These are phyloP conservation scores for Pterois miles DNA, from an alignment of 2,797 vertebrate genomes.

Conservation along the genomic window DNA sequence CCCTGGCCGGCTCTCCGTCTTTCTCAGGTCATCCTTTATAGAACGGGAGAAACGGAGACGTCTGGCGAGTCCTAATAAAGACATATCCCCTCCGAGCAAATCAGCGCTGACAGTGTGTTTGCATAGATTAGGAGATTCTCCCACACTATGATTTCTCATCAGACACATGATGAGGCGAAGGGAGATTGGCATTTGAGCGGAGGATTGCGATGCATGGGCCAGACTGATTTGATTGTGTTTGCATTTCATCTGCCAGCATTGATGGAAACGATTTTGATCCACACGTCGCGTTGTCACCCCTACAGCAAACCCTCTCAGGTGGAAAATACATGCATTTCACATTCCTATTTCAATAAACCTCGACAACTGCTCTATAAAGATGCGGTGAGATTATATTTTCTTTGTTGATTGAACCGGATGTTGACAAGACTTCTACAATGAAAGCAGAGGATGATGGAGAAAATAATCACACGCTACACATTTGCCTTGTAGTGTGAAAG, in stretches of 20 bases:
- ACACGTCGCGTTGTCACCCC: conserved; percentile 58
- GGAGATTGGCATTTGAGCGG: conserved; percentile 76
- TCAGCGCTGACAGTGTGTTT: conserved; percentile 85
- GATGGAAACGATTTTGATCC: conserved; percentile 79
- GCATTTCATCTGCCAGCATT: conserved; percentile 80
- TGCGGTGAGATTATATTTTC: conserved; percentile 69
- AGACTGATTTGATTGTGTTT: conserved; percentile 82
- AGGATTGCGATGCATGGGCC: conserved; percentile 64
- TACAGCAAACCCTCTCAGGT: conserved; percentile 75
- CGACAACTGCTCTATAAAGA: conserved; percentile 64
- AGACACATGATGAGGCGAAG: conserved; percentile 74
- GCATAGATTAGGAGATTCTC: conserved; percentile 81
- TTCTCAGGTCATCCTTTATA: conserved; percentile 55
- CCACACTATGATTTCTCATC: conserved; percentile 81
- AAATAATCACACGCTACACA: conserved; percentile 33
- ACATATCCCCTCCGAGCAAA: conserved; percentile 79
- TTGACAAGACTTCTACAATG: conserved; percentile 59
- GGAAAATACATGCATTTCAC: conserved; percentile 79
- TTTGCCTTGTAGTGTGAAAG: conserved; percentile 42
- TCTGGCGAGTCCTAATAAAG: conserved; percentile 80
- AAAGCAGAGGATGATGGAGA: conserved; percentile 49
- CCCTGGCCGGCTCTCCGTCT: conserved; percentile 36
- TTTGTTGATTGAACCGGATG: conserved; percentile 75
- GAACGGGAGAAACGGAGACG: conserved; percentile 52
- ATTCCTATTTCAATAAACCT: conserved; percentile 78